Base-by-base conservation (phyloP, 2,797 vertebrate genomes). In the Sciaenops ocellatus region DNA sequence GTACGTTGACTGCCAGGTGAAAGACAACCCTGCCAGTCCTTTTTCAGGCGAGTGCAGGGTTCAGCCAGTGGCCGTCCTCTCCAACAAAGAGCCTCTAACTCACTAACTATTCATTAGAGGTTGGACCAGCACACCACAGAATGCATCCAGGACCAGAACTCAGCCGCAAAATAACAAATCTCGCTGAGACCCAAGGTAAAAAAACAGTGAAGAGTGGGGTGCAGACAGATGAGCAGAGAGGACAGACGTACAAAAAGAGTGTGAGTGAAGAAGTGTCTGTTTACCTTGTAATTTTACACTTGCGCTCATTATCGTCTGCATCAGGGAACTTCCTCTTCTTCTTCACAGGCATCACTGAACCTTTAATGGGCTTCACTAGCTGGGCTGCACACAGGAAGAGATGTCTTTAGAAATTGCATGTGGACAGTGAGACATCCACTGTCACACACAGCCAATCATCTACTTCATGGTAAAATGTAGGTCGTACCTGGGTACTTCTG, bases 271-370 rank as follows among this genome's bases (percentile, higher is more conserved):
- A 52, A 73, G 56, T 78, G 67, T 55, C 1, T 15, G 17, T 22
- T 82, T 95, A 99, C 97, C 96, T 97, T 82, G 95, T 94, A 82
- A 99, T 97, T 96, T 97, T 98, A 94, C 96, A 96, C 88, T 95
- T 96, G 73, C 95, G 94, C 84, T 93, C 94, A 62, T 95, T 86
- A 66, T 98, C 96, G 57, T 97, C 97, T 18, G 95, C 83, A 52
- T 95, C 95, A 42, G 96, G 92, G 22, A 96, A 94, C 96, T 97
- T 98, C 94, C 97, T 97, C 90, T 98, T 99, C 93, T 97, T 98
- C 93, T 98, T 98, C 79, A 98, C 96, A 77, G 97, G 97, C 97
- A 98, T 98, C 86, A 93, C 94, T 69, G 84, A 82, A 82, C 82
- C 82, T 89, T 83, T 80, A 44, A 68, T 67, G 63, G 86, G 79